phyloP scores from a whole-genome alignment of 2,888 invertebrate species.

The Doris montereyensis region DNA sequence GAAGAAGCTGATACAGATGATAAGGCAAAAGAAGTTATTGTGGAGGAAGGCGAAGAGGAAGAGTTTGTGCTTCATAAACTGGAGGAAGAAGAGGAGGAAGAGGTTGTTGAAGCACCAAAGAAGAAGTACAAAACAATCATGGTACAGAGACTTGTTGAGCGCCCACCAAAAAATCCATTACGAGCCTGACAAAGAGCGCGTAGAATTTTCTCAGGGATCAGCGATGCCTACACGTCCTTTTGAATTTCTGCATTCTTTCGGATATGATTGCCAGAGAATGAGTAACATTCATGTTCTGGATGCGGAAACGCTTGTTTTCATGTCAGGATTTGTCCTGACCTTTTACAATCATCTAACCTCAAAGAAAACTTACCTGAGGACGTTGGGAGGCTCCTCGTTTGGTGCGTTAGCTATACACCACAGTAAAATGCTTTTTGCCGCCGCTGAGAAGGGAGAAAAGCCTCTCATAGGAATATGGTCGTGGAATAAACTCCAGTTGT shows the following conservation, averaged over 20 bases:
- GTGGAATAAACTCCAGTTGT: conserved; percentile 38
- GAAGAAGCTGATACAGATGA: not conserved
- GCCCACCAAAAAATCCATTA: conserved; percentile 41
- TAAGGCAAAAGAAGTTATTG: not conserved
- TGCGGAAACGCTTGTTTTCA: conserved; percentile 30
- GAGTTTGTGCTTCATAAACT: not conserved
- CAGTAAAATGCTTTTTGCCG: conserved; percentile 36
- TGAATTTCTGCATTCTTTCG: conserved; percentile 11
- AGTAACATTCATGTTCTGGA: conserved; percentile 41
- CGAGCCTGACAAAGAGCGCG: conserved; percentile 11
- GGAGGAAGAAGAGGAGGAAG: not conserved
- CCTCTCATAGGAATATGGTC: conserved; percentile 44
- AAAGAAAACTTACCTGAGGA: conserved; percentile 20
- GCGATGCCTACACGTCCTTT: conserved; percentile 2
- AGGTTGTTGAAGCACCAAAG: not conserved
- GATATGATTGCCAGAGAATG: conserved; percentile 40
- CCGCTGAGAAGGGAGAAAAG: conserved; percentile 39
- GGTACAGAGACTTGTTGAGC: conserved; percentile 28
- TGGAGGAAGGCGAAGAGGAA: not conserved
- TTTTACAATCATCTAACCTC: conserved; percentile 16
- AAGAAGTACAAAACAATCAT: conserved; percentile 31
- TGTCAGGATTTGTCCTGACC: conserved; percentile 38
- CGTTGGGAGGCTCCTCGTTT: conserved; percentile 38
- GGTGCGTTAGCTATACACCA: conserved; percentile 35
- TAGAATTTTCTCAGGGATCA: too few relatives aligned